Base-by-base conservation (phyloP, 2,888 invertebrate species). In the Tinea trinotella region DNA sequence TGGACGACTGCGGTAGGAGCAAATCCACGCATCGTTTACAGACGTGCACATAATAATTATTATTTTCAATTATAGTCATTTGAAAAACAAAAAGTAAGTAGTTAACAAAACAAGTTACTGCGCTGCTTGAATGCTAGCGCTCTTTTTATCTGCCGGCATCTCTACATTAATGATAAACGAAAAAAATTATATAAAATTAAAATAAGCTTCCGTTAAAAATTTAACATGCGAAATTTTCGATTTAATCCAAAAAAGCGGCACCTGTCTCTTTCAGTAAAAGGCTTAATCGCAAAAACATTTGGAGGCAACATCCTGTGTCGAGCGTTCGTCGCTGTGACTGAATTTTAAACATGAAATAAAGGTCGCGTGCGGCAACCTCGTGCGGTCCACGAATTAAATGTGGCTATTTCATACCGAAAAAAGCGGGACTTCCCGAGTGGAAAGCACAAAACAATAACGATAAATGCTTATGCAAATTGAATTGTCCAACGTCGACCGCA, bases 391-490 rank as follows among this genome's bases (percentile, higher is more conserved):
- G 52, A 55, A 56, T 53, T 56, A 40, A 56, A 56, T 49, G 18
- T 53, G 30, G 18, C 40, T 18, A 13, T 44, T 22, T 20, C 17
- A 36, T 15, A 58, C 57, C 57, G 55, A 53, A 55, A 55, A 56
- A 56, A 49, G 24, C 10, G 24, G 17, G 54, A 52, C 54, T 40
- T 55, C 22, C 55, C 55, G 40, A 17, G 34, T 24, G 22, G 52
- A 62, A 61, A 65, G 57, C 48, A 54, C 58, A 62, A 65, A 66
- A 67, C 63, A 64, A 67, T 65, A 67, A 66, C 66, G 61, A 66
- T 67, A 67, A 74, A 68, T 62, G 67, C 60, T 70, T 75, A 77
- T 77, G 76, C 69, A 76, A 77, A 77, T 77, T 67, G 67, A 71
- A 72, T 70, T 60, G 74, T 67, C 61, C 61, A 56, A 55, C 58